phyloP scores from a whole-genome alignment of 92 coral and sea anemone genomes.

The Blastomussa wellsi region DNA sequence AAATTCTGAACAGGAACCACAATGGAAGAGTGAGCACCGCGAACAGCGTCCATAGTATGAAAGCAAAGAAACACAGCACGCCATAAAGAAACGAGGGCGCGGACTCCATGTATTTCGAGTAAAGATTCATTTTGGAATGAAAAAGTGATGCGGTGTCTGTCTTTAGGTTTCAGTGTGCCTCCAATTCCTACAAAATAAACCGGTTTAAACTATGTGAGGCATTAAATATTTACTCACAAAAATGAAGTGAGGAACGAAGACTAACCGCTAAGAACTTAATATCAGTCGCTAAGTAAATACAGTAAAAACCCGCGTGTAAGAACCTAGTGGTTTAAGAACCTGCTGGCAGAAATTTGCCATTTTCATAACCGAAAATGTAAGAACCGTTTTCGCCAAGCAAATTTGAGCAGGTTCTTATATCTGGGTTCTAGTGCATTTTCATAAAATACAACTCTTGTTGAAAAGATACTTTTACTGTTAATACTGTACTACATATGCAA shows the following conservation, averaged over 20 bases:
- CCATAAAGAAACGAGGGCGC: constrained; percentile 79
- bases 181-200: constrained; percentile 1
- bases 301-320: too few relatives aligned
- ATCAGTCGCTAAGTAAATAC: too few relatives aligned
- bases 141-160: background rate
- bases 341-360: too few relatives aligned
- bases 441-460: too few relatives aligned
- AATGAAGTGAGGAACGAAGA: background rate
- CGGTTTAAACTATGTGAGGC: background rate
- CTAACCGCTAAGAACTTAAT: too few relatives aligned
- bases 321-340: too few relatives aligned
- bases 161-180: background rate
- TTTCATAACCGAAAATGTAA: too few relatives aligned
- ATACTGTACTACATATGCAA: too few relatives aligned
- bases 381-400: too few relatives aligned
- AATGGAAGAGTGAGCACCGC: constrained; percentile 85
- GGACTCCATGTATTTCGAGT: constrained; percentile 29
- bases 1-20: constrained; percentile 70
- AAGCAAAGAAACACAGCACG: constrained; percentile 76
- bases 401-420: too few relatives aligned
- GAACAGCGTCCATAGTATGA: constrained; percentile 64
- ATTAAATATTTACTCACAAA: background rate
- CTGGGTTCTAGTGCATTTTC: too few relatives aligned
- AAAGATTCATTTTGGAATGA: constrained; percentile 33
- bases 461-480: too few relatives aligned